These are phyloP conservation scores for Danio tinwini DNA, from an alignment of 2,797 vertebrate species.

Conservation along the genomic window DNA sequence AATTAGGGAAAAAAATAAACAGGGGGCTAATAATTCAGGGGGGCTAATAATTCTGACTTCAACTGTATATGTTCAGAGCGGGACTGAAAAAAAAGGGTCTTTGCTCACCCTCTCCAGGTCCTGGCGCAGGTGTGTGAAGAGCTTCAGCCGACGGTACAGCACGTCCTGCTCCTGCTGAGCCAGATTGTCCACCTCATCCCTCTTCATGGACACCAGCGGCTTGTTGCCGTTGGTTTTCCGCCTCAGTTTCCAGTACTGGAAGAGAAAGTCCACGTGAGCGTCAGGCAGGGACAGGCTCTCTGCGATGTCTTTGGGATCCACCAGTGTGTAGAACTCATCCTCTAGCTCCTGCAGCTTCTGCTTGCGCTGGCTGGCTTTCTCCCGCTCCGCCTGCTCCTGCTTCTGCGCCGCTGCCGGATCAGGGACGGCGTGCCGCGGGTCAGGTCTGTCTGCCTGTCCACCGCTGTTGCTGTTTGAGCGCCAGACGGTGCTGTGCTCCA, in stretches of 20 bases:
- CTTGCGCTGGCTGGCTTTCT: slow-evolving; percentile 92
- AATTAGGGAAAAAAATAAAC: too few relatives aligned
- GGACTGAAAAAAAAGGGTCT: background rate
- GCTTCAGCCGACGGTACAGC: slow-evolving; percentile 91
- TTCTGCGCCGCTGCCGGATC: slow-evolving; percentile 58
- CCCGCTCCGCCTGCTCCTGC: slow-evolving; percentile 83
- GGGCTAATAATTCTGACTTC: too few relatives aligned
- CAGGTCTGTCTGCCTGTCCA: slow-evolving; percentile 65
- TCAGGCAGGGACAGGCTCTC: slow-evolving; percentile 85
- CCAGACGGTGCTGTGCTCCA: slow-evolving; percentile 85
- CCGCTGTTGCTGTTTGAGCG: background rate
- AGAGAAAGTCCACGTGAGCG: slow-evolving; percentile 90
- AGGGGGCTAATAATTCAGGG: too few relatives aligned
- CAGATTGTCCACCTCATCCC: slow-evolving; percentile 94
- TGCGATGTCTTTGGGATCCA: slow-evolving; percentile 89
- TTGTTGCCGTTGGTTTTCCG: slow-evolving; percentile 93
- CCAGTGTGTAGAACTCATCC: slow-evolving; percentile 92
- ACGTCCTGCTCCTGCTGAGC: slow-evolving; percentile 97
- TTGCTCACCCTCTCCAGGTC: slow-evolving; percentile 94
- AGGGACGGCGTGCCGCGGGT: slow-evolving; percentile 52
- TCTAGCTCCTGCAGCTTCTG: slow-evolving; percentile 95
- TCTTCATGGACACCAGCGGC: slow-evolving; percentile 90
- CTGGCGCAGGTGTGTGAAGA: slow-evolving; percentile 95
- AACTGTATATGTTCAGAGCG: too few relatives aligned
- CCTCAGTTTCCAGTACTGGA: slow-evolving; percentile 97